phyloP scores from a whole-genome alignment of 1,140 invertebrate species.

The Calliopsis andreniformis region DNA sequence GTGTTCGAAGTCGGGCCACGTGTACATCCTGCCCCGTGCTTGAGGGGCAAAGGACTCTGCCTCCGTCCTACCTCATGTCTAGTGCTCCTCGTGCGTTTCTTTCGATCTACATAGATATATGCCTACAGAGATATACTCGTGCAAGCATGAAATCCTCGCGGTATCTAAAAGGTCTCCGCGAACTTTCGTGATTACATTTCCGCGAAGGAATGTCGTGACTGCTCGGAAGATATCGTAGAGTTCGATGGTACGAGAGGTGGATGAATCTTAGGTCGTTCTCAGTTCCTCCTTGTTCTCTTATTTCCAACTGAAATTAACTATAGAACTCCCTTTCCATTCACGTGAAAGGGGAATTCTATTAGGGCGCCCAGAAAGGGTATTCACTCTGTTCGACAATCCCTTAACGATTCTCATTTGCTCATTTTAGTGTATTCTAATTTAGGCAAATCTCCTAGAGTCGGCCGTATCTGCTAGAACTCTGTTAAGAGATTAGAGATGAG shows the following conservation, averaged over 20 bases:
- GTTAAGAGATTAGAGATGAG: too few relatives aligned
- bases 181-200: conserved; percentile 47
- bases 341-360: too few relatives aligned
- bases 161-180: conserved; percentile 32
- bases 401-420: too few relatives aligned
- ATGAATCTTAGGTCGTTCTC: not conserved
- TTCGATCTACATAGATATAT: not conserved
- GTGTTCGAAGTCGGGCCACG: conserved; percentile 30
- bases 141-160: conserved; percentile 1
- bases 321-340: too few relatives aligned
- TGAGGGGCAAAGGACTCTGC: conserved; percentile 45
- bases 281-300: not conserved
- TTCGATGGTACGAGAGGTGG: not conserved
- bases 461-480: too few relatives aligned
- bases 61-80: conserved; percentile 19
- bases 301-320: not conserved
- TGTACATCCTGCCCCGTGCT: conserved; percentile 33
- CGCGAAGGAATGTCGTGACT: conserved; percentile 22
- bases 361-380: too few relatives aligned
- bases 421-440: too few relatives aligned
- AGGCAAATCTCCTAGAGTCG: too few relatives aligned
- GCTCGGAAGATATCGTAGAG: not conserved
- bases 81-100: not conserved
- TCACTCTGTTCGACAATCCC: too few relatives aligned
- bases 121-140: not conserved